These are phyloP conservation scores for Oophaga sylvatica DNA, from an alignment of 2,797 vertebrate species.

Conservation along the genomic window DNA sequence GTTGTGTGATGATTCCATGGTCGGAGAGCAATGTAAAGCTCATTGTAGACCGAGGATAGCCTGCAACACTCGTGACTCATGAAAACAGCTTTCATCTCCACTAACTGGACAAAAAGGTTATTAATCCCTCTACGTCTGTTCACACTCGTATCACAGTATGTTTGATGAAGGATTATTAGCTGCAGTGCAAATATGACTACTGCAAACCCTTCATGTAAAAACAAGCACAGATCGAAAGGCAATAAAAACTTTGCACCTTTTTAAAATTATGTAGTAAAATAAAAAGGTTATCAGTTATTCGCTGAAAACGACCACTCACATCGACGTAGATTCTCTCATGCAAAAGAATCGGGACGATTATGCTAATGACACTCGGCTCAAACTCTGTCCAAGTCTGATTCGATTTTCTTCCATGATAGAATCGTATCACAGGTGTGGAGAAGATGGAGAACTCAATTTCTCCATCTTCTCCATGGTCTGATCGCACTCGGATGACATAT, in stretches of 20 bases:
- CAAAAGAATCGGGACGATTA: too few relatives aligned
- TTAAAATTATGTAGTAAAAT: too few relatives aligned
- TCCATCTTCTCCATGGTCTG: too few relatives aligned
- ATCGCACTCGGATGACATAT: too few relatives aligned
- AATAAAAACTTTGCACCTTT: neutral
- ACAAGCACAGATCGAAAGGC: neutral
- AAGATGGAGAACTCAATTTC: too few relatives aligned
- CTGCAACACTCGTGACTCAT: neutral
- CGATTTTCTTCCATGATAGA: too few relatives aligned
- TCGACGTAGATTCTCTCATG: too few relatives aligned
- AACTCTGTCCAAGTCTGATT: too few relatives aligned
- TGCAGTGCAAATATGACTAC: neutral
- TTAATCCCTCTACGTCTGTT: neutral
- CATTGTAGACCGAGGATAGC: neutral
- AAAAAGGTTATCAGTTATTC: too few relatives aligned
- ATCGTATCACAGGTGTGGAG: too few relatives aligned
- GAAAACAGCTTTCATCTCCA: conserved; percentile 13
- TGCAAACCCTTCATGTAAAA: neutral
- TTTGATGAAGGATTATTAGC: neutral
- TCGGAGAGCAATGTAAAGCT: neutral
- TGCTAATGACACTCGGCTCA: too few relatives aligned
- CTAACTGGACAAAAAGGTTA: conserved; percentile 2
- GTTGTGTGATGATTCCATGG: neutral
- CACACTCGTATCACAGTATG: neutral
- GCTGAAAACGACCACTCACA: too few relatives aligned